Evolutionary conservation across 2,888 invertebrate species (phyloP).

Genomic region (Charanyca ferruginea): DNA sequence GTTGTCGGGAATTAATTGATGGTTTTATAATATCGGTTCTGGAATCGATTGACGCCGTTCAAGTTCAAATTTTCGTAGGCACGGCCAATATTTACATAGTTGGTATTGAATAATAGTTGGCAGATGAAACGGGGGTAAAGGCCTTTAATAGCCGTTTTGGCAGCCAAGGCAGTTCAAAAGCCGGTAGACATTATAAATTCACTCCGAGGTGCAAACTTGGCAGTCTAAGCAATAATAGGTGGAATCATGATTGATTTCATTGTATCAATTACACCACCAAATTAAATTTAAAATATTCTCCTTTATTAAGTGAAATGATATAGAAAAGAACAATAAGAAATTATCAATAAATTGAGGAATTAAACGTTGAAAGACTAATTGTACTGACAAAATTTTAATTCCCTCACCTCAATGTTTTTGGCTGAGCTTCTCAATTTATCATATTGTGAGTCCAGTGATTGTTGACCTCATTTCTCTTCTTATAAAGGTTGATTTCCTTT

Average conservation of each 20-base stretch:
- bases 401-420: constrained; percentile 32
- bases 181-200: constrained; percentile 37
- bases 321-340: constrained; percentile 12
- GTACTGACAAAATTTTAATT: constrained; percentile 36
- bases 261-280: constrained; percentile 3
- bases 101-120: constrained; percentile 39
- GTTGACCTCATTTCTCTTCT: constrained; percentile 49
- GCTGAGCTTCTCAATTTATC: constrained; percentile 45
- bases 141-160: constrained; percentile 38
- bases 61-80: constrained; percentile 18
- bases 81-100: constrained; percentile 12
- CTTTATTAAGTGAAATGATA: constrained; percentile 8
- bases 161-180: constrained; percentile 30
- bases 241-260: constrained; percentile 1
- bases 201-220: constrained; percentile 39
- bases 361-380: constrained; percentile 21
- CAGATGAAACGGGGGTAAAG: constrained; percentile 31
- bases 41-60: constrained; percentile 1
- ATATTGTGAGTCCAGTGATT: constrained; percentile 45
- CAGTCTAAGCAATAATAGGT: constrained; percentile 14
- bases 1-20: constrained; percentile 50
- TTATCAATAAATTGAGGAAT: constrained; percentile 13
- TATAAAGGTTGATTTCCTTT: constrained; percentile 46
- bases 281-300: constrained; percentile 8
- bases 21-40: constrained; percentile 41